Evolutionary conservation across 2,888 invertebrate genomes (phyloP).

Genomic region (Crossocerus cetratus): DNA sequence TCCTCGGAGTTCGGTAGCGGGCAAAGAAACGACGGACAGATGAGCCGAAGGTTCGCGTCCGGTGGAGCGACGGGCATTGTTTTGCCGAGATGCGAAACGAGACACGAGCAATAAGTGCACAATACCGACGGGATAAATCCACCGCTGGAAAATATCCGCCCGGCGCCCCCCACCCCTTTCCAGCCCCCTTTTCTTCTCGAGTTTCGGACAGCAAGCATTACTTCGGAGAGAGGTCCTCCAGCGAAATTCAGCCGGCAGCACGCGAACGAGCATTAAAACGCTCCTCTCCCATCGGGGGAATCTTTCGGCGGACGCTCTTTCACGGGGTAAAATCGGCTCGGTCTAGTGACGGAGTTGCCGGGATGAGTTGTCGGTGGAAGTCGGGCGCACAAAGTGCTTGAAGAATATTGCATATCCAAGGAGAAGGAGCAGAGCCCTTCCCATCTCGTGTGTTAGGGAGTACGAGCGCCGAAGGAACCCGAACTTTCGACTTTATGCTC

Average conservation of each 20-base stretch:
- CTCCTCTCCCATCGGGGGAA: too few species aligned
- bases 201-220: neutral
- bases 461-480: slow-evolving; percentile 51
- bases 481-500: slow-evolving; percentile 61
- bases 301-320: neutral
- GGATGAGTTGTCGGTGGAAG: neutral
- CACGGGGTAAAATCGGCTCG: too few species aligned
- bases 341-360: too few species aligned
- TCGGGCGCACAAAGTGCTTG: neutral
- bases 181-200: neutral
- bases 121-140: slow-evolving; percentile 30
- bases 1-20: slow-evolving; percentile 35
- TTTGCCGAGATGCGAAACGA: slow-evolving; percentile 23
- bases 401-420: neutral
- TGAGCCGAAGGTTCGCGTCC: slow-evolving; percentile 4
- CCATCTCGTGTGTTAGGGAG: slow-evolving; percentile 31
- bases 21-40: slow-evolving; percentile 16
- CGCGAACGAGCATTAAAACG: too few species aligned
- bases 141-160: slow-evolving; percentile 5
- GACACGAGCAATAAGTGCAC: slow-evolving; percentile 27
- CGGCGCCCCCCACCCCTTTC: neutral
- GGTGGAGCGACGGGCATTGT: slow-evolving; percentile 14
- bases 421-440: slow-evolving; percentile 12
- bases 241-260: neutral
- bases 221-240: neutral